phyloP scores from a whole-genome alignment of 2,888 invertebrate genomes.

The Zonitis immaculata region DNA sequence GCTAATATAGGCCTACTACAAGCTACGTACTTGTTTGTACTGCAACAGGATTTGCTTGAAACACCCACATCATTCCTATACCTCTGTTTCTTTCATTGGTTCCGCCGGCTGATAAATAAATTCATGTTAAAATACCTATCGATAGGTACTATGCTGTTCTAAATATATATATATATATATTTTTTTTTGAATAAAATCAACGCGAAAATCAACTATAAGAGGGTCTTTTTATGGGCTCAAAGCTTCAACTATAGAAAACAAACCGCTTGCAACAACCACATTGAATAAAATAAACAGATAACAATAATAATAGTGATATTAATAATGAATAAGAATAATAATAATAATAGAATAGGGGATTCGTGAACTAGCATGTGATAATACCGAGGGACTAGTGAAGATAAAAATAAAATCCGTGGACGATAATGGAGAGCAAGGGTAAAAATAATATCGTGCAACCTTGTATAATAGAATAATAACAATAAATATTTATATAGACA shows the following conservation, averaged over 20 bases:
- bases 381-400: constrained; percentile 18
- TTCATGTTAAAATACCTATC: constrained; percentile 40
- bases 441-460: constrained; percentile 41
- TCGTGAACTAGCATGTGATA: constrained; percentile 25
- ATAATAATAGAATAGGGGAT: constrained; percentile 11
- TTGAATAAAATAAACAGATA: constrained; percentile 22
- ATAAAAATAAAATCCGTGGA: constrained; percentile 30
- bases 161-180: constrained; percentile 8
- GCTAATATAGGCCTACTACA: constrained; percentile 48
- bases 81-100: constrained; percentile 72
- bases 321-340: no score
- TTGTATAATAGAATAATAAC: constrained; percentile 14
- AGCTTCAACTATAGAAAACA: constrained; percentile 15
- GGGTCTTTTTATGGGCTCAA: constrained; percentile 8
- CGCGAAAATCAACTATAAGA: constrained; percentile 10
- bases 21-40: constrained; percentile 60
- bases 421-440: constrained; percentile 26
- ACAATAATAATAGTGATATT: constrained; percentile 9
- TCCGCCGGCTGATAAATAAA: constrained; percentile 66
- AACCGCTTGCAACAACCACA: constrained; percentile 31
- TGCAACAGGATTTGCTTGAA: constrained; percentile 57
- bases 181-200: not conserved
- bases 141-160: constrained; percentile 19
- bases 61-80: constrained; percentile 58
- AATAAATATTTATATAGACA: constrained; percentile 35